phyloP scores from a whole-genome alignment of 2,797 vertebrate species.

The Crocodylus rhombifer region DNA sequence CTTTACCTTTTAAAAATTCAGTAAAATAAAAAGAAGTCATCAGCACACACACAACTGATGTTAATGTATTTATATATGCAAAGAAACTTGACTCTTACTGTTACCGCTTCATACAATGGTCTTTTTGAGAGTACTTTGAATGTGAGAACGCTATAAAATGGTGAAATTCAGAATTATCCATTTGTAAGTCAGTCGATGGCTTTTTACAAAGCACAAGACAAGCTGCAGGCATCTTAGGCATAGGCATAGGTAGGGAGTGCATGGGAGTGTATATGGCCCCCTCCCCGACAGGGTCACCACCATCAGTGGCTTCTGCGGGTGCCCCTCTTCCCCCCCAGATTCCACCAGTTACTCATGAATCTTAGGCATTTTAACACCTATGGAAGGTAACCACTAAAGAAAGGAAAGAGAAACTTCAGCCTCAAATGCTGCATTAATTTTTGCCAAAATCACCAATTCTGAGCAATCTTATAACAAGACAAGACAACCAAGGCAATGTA shows the following conservation, averaged over 20 bases:
- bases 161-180: background rate
- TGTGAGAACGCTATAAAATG: background rate
- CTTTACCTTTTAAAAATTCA: constrained; percentile 47
- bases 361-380: background rate
- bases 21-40: constrained; percentile 41
- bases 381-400: background rate
- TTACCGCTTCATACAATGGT: background rate
- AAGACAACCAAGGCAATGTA: background rate
- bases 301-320: too few species aligned
- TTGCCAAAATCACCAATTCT: background rate
- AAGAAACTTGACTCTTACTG: background rate
- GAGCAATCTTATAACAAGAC: background rate
- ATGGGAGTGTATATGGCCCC: too few species aligned
- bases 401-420: background rate
- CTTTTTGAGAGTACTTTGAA: background rate
- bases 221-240: background rate
- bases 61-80: background rate
- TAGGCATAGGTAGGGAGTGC: too few species aligned
- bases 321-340: too few species aligned
- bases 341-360: background rate
- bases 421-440: background rate
- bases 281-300: too few species aligned
- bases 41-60: background rate
- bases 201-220: background rate
- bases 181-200: background rate